Evolutionary conservation across 2,113 vertebrate species (phyloP).

Genomic region (Menidia beryllina): DNA sequence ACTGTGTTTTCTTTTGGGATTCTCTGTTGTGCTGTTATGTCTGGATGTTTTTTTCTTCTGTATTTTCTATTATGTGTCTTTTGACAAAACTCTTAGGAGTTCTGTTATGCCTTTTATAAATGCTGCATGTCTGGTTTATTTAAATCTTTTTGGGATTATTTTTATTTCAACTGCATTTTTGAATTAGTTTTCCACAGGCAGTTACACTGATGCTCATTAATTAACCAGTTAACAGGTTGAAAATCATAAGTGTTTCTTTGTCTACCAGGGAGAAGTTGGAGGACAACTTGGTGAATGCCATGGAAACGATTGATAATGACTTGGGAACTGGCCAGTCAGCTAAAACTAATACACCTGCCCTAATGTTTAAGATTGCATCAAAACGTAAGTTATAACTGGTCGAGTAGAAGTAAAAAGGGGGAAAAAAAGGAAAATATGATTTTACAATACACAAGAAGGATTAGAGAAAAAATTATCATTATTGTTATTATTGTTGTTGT

Average conservation of each 20-base stretch:
- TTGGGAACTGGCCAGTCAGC: slow-evolving; percentile 47
- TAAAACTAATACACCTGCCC: slow-evolving; percentile 61
- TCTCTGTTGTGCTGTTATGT: too few relatives aligned
- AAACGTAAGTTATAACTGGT: slow-evolving; percentile 82
- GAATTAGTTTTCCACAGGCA: too few relatives aligned
- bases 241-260: not conserved
- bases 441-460: not conserved
- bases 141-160: too few relatives aligned
- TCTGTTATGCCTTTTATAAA: too few relatives aligned
- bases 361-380: slow-evolving; percentile 92
- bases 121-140: too few relatives aligned
- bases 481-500: too few relatives aligned
- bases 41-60: too few relatives aligned
- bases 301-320: slow-evolving; percentile 82
- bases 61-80: too few relatives aligned
- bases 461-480: not conserved
- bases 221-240: not conserved
- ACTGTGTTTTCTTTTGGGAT: too few relatives aligned
- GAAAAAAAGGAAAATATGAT: not conserved
- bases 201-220: not conserved
- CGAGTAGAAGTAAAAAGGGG: not conserved
- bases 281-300: slow-evolving; percentile 82
- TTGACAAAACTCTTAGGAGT: too few relatives aligned
- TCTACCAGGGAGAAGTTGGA: slow-evolving; percentile 80
- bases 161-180: too few relatives aligned